These are phyloP conservation scores for Taxidea taxus DNA, from an alignment of 2,113 vertebrate species.

Conservation along the genomic window DNA sequence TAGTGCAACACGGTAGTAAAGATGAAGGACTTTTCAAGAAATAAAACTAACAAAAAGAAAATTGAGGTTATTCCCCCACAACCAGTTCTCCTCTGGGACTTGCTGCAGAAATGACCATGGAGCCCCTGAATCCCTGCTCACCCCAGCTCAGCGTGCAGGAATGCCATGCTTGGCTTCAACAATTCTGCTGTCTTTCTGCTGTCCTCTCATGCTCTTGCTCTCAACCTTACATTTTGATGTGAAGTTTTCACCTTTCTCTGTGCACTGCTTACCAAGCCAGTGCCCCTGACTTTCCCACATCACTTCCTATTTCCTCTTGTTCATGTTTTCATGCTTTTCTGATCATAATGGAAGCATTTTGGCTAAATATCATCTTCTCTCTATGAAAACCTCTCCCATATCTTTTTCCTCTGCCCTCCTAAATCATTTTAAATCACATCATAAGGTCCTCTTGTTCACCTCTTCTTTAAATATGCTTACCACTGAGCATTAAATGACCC, in stretches of 20 bases:
- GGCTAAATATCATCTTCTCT: neutral
- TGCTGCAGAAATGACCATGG: neutral
- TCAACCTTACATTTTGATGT: neutral
- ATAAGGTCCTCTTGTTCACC: neutral
- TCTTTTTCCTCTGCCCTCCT: neutral
- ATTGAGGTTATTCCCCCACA: neutral
- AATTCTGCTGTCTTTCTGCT: neutral
- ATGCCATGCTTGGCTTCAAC: accelerated
- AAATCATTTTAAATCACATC: neutral
- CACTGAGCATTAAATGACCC: neutral
- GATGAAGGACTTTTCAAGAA: neutral
- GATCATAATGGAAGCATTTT: neutral
- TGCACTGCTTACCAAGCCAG: neutral
- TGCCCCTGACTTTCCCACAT: neutral
- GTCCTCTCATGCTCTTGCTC: neutral
- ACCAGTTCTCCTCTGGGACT: neutral
- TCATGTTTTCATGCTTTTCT: neutral
- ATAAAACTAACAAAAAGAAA: neutral
- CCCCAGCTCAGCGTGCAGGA: neutral
- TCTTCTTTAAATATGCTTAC: constrained; percentile 27
- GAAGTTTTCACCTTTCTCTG: neutral
- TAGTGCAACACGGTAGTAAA: neutral
- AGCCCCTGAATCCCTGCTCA: accelerated
- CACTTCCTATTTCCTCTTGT: neutral
- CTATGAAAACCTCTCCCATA: neutral